A percentile compares a stretch with the other conserved stretches of the same genome.
phyloP scores from a whole-genome alignment of 53 echinoderm and acorn worm genomes.

The Hippasteria phrygiana region DNA sequence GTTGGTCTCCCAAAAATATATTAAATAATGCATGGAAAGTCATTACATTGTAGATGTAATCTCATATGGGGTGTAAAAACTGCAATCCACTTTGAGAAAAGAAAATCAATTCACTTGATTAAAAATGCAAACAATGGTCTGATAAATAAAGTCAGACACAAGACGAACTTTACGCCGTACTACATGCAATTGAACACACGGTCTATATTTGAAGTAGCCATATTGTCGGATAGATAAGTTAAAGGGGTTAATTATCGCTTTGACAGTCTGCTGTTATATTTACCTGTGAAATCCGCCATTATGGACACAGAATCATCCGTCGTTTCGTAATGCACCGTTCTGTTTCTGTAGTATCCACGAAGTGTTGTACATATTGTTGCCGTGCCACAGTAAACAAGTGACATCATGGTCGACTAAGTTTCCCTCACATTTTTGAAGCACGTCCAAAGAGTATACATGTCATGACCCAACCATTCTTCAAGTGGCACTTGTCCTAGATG shows the following conservation, averaged over 20 bases:
- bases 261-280: too few species aligned
- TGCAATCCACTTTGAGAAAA: too few species aligned
- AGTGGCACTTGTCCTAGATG: constrained; percentile 1
- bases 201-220: neutral
- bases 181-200: too few species aligned
- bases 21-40: too few species aligned
- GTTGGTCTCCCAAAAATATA: too few species aligned
- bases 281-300: neutral
- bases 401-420: constrained; percentile 11
- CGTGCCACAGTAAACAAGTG: constrained; percentile 3
- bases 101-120: too few species aligned
- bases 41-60: too few species aligned
- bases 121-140: too few species aligned
- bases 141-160: too few species aligned
- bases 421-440: constrained; percentile 4
- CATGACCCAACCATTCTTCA: constrained; percentile 11
- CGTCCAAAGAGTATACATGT: constrained; percentile 8
- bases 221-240: neutral
- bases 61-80: too few species aligned
- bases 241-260: neutral
- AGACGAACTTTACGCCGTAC: too few species aligned
- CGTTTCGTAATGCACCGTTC: neutral
- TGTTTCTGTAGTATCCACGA: neutral
- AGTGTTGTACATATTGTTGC: neutral
- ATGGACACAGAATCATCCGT: neutral